Evolutionary conservation across 92 coral and sea anemone genomes (phyloP), one percentile per base, ranked within the genome.

Genomic region (Ricordea florida): DNA sequence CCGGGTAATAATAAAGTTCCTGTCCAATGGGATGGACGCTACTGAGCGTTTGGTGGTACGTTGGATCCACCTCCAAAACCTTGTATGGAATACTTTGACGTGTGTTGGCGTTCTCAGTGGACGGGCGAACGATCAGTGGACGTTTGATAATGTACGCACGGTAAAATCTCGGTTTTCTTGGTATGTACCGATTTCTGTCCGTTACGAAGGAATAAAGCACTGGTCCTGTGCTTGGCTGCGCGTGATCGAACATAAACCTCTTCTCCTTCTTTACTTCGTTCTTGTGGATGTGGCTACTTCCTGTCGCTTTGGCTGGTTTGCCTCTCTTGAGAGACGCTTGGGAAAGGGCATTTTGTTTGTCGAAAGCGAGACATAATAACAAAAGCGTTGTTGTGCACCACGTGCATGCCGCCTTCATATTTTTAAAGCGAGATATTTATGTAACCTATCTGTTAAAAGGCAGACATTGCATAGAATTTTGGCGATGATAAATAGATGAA

Each of bases 181-280:
- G 84, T 13, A 60, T n/a, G 22, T 36, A 66, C 33, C 83, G 80
- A 66, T 83, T 66, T 61, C 69, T 75, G 62, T 84, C 89, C 14
- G 89, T 76, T 28, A 40, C 89, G 40, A 65, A 84, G 13, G 89
- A 77, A 44, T 84, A 84, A 20, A 84, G 79, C 42, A 84, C 84
- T 68, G 74, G 72, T 11, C 71, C 78, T 24, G 32, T 84, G 68
- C 44, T 37, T n/a, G n/a, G n/a, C 6, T 63, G 77, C 14, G 10
- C 11, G n/a, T 2, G 9, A 13, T 52, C 38, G 41, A 34, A 36
- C 52, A 40, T 52, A 10, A 70, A 70, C 38, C 77, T 63, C 36
- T 70, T 70, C 42, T 70, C 77, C 65, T 53, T 70, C 10, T 17
- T 37, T 14, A 6, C 29, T 23, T 73, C 49, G 10, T 62, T 2